Percentiles rank a stretch among this genome's conserved stretches.
phyloP scores from a whole-genome alignment of 2,113 vertebrate species.

The Ammospiza nelsoni region DNA sequence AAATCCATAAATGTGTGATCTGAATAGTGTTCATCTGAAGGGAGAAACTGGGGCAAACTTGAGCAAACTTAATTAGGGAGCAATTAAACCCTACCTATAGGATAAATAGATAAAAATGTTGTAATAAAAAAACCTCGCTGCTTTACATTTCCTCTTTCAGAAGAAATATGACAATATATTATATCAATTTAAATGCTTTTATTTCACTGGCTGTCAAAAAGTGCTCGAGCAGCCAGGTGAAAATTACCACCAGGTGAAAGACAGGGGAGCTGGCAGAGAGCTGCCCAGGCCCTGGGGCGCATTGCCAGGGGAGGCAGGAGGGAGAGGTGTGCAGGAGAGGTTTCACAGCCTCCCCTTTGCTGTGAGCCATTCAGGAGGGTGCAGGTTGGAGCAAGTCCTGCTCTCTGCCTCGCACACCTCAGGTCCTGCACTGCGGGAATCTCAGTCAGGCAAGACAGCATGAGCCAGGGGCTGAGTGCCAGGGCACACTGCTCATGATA shows the following conservation, averaged over 20 bases:
- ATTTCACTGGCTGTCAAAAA: neutral
- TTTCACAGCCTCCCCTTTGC: neutral
- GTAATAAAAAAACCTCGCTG: neutral
- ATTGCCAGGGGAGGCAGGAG: rapidly evolving
- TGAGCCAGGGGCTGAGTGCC: neutral
- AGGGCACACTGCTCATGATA: neutral
- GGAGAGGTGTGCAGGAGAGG: neutral
- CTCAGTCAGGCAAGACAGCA: neutral
- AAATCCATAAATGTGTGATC: neutral
- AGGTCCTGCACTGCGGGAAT: rapidly evolving
- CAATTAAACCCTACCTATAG: slow-evolving; percentile 15
- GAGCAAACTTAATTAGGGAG: neutral
- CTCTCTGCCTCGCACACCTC: neutral
- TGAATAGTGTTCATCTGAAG: neutral
- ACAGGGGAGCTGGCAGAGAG: neutral
- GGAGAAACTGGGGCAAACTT: slow-evolving; percentile 1
- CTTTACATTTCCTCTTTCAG: slow-evolving; percentile 1
- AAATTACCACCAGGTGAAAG: slow-evolving; percentile 13
- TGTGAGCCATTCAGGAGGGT: neutral
- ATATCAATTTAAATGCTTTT: neutral
- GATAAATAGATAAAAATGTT: neutral
- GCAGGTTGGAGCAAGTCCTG: neutral
- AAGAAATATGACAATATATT: neutral
- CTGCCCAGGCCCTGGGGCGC: rapidly evolving
- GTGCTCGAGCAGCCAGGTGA: neutral